Evolutionary conservation across 2,113 vertebrate species (phyloP).

Genomic region (Cromileptes altivelis): DNA sequence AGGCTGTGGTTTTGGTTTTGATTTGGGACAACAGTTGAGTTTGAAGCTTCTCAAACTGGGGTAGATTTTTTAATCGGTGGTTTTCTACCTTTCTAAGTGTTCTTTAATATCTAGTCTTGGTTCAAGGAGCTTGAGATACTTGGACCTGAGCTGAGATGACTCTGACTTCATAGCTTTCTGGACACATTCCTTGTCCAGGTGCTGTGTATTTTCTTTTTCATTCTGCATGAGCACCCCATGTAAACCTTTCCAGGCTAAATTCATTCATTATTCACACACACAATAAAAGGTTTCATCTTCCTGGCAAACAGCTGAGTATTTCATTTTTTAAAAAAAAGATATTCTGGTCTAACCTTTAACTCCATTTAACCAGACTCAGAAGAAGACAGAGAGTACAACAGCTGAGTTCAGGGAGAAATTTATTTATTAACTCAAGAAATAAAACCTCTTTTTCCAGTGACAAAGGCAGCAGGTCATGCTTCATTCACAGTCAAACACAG

Average conservation of each 20-base stretch:
- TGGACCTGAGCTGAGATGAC: conserved; percentile 13
- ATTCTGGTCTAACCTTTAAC: conserved; percentile 11
- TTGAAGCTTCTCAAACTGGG: conserved; percentile 1
- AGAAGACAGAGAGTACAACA: neutral
- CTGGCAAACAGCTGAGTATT: conserved; percentile 36
- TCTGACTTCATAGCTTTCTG: conserved; percentile 22
- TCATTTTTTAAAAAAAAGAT: conserved; percentile 17
- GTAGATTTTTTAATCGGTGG: conserved; percentile 3
- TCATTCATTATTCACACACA: conserved; percentile 72
- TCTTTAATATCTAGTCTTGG: conserved; percentile 23
- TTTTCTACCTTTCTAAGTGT: neutral
- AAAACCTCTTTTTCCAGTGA: conserved; percentile 1
- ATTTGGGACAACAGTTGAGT: neutral
- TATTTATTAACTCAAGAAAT: neutral
- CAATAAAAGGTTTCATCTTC: conserved; percentile 71
- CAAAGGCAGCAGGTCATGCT: neutral
- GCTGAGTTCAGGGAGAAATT: neutral
- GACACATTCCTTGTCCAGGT: conserved; percentile 76
- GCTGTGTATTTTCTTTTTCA: conserved; percentile 86
- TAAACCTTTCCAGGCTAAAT: conserved; percentile 66
- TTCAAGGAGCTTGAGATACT: conserved; percentile 35
- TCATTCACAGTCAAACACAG: neutral
- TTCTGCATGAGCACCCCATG: conserved; percentile 67
- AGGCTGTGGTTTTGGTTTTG: conserved; percentile 36
- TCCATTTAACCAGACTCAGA: conserved; percentile 7